Evolutionary conservation across 2,113 vertebrate genomes (phyloP).

Genomic region (Phasianus colchicus): DNA sequence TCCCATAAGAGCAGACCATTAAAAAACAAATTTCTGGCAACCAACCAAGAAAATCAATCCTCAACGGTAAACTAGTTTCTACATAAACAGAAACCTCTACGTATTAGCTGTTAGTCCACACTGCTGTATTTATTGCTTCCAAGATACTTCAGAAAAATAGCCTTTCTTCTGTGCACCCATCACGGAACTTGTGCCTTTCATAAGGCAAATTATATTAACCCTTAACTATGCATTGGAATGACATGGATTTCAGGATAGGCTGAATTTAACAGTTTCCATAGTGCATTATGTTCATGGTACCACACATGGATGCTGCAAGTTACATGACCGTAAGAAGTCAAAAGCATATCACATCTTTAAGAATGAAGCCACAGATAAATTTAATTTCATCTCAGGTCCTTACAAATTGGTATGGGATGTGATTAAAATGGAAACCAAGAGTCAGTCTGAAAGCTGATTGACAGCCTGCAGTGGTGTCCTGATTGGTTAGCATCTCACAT

Average conservation of each 20-base stretch:
- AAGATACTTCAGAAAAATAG: background rate
- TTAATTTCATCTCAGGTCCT: background rate
- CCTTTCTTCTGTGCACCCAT: background rate
- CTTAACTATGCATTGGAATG: background rate
- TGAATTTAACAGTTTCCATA: background rate
- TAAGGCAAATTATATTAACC: background rate
- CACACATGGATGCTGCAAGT: background rate
- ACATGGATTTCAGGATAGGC: fast-evolving
- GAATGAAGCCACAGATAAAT: background rate
- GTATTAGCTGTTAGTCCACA: background rate
- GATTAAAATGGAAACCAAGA: background rate
- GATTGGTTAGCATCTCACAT: background rate
- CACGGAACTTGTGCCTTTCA: background rate
- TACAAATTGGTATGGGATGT: background rate
- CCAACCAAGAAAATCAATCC: constrained; percentile 11
- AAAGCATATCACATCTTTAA: background rate
- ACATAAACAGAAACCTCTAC: background rate
- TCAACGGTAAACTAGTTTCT: background rate
- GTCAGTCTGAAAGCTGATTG: background rate
- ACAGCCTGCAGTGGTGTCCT: background rate
- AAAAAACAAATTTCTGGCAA: constrained; percentile 31
- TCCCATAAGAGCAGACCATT: background rate
- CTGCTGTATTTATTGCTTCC: background rate
- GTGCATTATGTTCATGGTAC: background rate
- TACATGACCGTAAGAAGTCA: background rate